Evolutionary conservation across 2,888 invertebrate genomes (phyloP), one percentile per base, ranked within the genome.

Genomic region (Stratiomys singularior): DNA sequence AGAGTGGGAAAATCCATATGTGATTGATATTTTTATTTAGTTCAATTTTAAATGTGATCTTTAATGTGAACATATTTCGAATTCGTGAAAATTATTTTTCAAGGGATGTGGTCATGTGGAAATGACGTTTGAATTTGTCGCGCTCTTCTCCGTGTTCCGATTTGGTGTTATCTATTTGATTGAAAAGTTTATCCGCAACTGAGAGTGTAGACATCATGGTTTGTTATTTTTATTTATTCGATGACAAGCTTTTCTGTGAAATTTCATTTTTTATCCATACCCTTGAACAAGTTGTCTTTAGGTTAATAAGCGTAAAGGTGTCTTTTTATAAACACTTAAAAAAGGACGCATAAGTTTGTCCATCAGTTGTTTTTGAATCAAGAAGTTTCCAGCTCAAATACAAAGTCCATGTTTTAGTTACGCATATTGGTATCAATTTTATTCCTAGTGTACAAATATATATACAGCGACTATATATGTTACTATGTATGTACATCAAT

Each of bases 131-230:
- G 4, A 9, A 9, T 52, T 52, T 4, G 4, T 52, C 52, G 4
- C 4, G 4, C 15, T 52, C 7, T 18, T 18, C 52, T 15, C 4
- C 3, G n/a, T 28, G 66, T 66, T 37, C 18, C 1, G 23, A 30
- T 27, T 37, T 5, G 18, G 66, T 66, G 66, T 37, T 37, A 37
- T 37, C 66, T 30, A 52, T 52, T 52, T 21, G 18, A 66, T 66
- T n/a, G 25, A 66, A 15, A 44, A 44, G 37, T 30, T 66, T 66
- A 66, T 37, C 58, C 23, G 9, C 58, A 21, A 21, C 25, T 28
- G 9, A 37, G 9, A 66, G 37, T 37, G 66, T 9, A 66, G 5
- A 37, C 66, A 66, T 37, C 37, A 66, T 66, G 66, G 66, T 66
- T 66, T n/a, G 66, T 66, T 66, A 2, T 15, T 27, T 37, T 30